Evolutionary conservation across 2,113 vertebrate species (phyloP).

Genomic region (Loxodonta africana): DNA sequence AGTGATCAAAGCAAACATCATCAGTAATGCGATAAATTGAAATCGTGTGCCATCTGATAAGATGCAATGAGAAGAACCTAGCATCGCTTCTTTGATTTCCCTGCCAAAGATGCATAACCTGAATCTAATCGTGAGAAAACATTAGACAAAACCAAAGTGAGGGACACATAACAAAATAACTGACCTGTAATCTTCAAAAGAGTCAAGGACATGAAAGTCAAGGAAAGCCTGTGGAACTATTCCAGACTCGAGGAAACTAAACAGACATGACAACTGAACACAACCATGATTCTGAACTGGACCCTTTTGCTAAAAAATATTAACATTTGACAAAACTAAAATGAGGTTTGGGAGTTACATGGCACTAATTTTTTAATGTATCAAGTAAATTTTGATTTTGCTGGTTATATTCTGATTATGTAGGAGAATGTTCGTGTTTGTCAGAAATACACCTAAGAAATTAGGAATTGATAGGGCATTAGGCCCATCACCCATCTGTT

Average conservation of each 20-base stretch:
- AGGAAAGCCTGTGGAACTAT: neutral
- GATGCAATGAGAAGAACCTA: neutral
- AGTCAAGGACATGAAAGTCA: neutral
- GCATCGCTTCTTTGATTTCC: constrained; percentile 38
- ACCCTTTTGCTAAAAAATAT: neutral
- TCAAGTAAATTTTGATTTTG: neutral
- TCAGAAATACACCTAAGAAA: neutral
- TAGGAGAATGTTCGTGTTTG: neutral
- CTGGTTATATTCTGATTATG: neutral
- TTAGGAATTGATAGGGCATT: neutral
- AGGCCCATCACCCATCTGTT: too few relatives aligned
- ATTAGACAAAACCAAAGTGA: neutral
- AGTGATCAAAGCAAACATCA: constrained; percentile 56
- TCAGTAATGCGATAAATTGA: neutral
- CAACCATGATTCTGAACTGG: neutral
- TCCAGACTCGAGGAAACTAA: neutral
- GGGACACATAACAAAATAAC: neutral
- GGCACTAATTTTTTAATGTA: too few relatives aligned
- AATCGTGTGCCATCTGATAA: neutral
- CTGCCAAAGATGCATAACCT: constrained; percentile 31
- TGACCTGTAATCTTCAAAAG: neutral
- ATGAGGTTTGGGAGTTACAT: neutral
- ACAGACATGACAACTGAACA: accelerated
- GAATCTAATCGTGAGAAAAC: constrained; percentile 15
- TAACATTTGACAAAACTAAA: neutral